A percentile compares a stretch with the other conserved stretches of the same genome.
These are phyloP conservation scores for Stramonita haemastoma DNA, from an alignment of 2,888 invertebrate genomes.

Conservation along the genomic window DNA sequence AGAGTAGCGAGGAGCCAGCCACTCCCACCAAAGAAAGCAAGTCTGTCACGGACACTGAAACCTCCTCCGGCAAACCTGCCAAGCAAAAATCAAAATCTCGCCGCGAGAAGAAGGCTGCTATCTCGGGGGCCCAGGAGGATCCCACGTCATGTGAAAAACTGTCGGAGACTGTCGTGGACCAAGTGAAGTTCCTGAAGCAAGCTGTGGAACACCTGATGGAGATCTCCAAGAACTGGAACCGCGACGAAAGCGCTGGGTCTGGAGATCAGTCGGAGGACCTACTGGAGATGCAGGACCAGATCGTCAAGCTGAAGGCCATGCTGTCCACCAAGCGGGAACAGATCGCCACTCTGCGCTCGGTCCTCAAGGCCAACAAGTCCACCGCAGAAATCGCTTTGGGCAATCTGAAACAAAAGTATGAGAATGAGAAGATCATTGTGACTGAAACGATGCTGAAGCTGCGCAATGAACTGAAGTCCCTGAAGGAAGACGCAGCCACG, in stretches of 20 bases:
- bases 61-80: not conserved
- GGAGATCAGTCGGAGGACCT: constrained; percentile 68
- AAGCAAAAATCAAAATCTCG: constrained; percentile 31
- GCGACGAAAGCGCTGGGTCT: constrained; percentile 54
- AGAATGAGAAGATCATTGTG: constrained; percentile 97
- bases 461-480: constrained; percentile 93
- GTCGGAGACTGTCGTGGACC: constrained; percentile 94
- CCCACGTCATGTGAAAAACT: constrained; percentile 90
- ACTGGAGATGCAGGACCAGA: constrained; percentile 92
- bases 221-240: constrained; percentile 64
- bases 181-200: constrained; percentile 89
- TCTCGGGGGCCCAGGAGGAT: constrained; percentile 80
- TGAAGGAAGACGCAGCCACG: constrained; percentile 99
- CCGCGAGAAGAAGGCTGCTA: constrained; percentile 23
- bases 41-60: not conserved
- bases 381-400: constrained; percentile 98
- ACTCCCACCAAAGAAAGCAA: constrained; percentile 28
- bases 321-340: constrained; percentile 98
- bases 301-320: constrained; percentile 89
- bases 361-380: constrained; percentile 98
- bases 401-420: constrained; percentile 98
- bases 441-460: constrained; percentile 98
- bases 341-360: constrained; percentile 97
- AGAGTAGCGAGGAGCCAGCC: constrained; percentile 60
- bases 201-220: constrained; percentile 93